phyloP scores from a whole-genome alignment of 2,888 invertebrate genomes.

The Drosophila fungiperda region DNA sequence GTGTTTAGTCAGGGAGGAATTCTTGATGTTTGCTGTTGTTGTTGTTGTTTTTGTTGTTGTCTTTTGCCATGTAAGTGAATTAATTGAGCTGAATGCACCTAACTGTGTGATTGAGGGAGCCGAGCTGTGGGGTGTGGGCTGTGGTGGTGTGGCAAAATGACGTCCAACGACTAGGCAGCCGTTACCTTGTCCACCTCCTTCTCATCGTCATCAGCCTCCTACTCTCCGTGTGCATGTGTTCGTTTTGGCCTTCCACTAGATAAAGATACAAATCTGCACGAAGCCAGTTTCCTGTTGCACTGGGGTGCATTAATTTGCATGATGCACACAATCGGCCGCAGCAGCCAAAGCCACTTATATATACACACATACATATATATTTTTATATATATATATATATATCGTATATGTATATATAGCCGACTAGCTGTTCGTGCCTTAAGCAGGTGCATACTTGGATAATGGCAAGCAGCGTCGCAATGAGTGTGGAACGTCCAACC shows the following conservation, averaged over 20 bases:
- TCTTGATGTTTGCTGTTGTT: slow-evolving; percentile 37
- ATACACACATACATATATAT: not conserved
- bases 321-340: slow-evolving; percentile 68
- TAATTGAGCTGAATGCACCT: slow-evolving; percentile 81
- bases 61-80: slow-evolving; percentile 67
- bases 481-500: slow-evolving; percentile 42
- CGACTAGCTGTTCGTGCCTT: slow-evolving; percentile 45
- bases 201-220: not conserved
- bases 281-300: slow-evolving; percentile 80
- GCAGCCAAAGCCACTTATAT: slow-evolving; percentile 50
- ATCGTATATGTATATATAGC: not conserved
- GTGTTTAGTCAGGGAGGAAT: slow-evolving; percentile 53
- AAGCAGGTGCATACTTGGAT: slow-evolving; percentile 69
- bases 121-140: slow-evolving; percentile 17
- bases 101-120: slow-evolving; percentile 59
- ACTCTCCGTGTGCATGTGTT: not conserved
- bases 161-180: slow-evolving; percentile 51
- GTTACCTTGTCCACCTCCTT: slow-evolving; percentile 59
- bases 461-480: slow-evolving; percentile 63
- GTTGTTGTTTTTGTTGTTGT: slow-evolving; percentile 26
- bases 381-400: not conserved
- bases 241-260: slow-evolving; percentile 61
- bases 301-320: slow-evolving; percentile 81
- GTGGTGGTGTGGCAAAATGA: slow-evolving; percentile 9
- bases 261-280: slow-evolving; percentile 80